Evolutionary conservation across 2,797 vertebrate genomes (phyloP).

Genomic region (Ambastaia sidthimunki): DNA sequence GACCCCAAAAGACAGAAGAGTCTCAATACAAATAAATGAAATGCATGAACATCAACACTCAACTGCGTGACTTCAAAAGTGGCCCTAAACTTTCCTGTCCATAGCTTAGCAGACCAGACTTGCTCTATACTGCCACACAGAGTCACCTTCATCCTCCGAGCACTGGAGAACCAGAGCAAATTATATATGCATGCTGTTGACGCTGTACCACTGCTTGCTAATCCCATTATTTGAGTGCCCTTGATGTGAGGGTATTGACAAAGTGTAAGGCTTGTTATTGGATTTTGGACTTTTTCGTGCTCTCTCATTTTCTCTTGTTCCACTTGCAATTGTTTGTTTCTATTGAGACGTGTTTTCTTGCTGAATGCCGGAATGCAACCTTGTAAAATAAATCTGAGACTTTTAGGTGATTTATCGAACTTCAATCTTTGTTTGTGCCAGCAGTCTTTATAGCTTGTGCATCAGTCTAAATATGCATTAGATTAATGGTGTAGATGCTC

Average conservation of each 20-base stretch:
- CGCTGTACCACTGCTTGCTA: slow-evolving; percentile 60
- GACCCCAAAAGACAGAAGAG: not conserved
- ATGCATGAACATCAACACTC: slow-evolving; percentile 9
- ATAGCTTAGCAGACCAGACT: slow-evolving; percentile 16
- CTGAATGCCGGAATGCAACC: slow-evolving; percentile 34
- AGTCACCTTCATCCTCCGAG: slow-evolving; percentile 64
- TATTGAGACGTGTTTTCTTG: slow-evolving; percentile 35
- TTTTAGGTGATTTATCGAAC: slow-evolving; percentile 44
- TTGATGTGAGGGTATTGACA: slow-evolving; percentile 65
- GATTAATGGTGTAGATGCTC: slow-evolving; percentile 39
- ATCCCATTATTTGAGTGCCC: slow-evolving; percentile 65
- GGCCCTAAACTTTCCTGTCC: slow-evolving; percentile 42
- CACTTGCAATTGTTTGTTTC: slow-evolving; percentile 44
- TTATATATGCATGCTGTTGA: slow-evolving; percentile 63
- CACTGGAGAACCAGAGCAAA: slow-evolving; percentile 56
- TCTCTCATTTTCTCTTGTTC: not conserved
- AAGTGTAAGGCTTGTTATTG: slow-evolving; percentile 59
- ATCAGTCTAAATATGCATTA: slow-evolving; percentile 44
- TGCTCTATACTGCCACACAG: slow-evolving; percentile 37
- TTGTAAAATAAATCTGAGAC: slow-evolving; percentile 49
- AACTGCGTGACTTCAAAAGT: slow-evolving; percentile 42
- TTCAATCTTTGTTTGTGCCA: slow-evolving; percentile 36
- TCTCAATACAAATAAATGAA: slow-evolving; percentile 3
- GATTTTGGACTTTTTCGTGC: slow-evolving; percentile 45
- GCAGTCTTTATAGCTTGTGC: not conserved